Conservation (phyloP, 1,140 invertebrate genomes). For the Megalonaias nervosa region DNA sequence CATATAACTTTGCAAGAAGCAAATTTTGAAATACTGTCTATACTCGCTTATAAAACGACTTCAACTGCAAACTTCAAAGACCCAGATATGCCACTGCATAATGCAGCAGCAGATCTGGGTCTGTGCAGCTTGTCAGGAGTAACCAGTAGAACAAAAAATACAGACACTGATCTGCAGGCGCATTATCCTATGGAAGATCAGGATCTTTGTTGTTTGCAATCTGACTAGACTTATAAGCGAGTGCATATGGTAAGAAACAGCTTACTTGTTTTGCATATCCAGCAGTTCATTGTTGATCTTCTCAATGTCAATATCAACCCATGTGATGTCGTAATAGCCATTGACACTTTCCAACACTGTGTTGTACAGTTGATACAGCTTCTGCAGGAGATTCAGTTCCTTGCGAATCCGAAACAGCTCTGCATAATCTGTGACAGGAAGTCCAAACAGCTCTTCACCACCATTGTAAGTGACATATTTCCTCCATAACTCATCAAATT, state of each 20-base stretch:
- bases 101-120: too few species aligned
- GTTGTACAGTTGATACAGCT: constrained; percentile 96
- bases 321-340: constrained; percentile 93
- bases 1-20: too few species aligned
- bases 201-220: too few species aligned
- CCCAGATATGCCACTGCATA: too few species aligned
- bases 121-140: too few species aligned
- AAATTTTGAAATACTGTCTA: background rate
- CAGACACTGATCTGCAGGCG: too few species aligned
- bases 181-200: too few species aligned
- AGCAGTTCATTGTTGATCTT: constrained; percentile 97
- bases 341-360: constrained; percentile 96
- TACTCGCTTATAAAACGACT: too few species aligned
- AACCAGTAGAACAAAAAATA: too few species aligned
- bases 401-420: constrained; percentile 92
- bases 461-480: constrained; percentile 94
- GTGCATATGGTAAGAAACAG: too few species aligned
- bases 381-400: constrained; percentile 95
- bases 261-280: constrained; percentile 95
- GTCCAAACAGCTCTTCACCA: constrained; percentile 94
- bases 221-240: too few species aligned
- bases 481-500: constrained; percentile 96
- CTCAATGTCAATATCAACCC: constrained; percentile 94
- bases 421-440: constrained; percentile 92
- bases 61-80: too few species aligned